Base-by-base conservation (phyloP, 2,888 invertebrate genomes). In the Ophion obscuratus region DNA sequence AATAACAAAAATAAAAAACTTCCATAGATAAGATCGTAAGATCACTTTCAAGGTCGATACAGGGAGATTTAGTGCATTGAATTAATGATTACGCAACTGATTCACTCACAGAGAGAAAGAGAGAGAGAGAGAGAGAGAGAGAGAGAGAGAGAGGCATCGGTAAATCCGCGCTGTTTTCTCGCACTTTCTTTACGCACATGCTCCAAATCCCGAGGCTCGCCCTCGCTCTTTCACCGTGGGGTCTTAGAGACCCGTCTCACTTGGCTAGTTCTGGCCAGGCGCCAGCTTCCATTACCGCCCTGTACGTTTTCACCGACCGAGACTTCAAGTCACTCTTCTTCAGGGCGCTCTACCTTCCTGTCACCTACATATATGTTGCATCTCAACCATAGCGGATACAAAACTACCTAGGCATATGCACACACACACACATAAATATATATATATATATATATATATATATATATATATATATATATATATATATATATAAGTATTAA, bases 271-370 rank as follows among this genome's bases (percentile, higher is more conserved):
- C 88, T 90, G 88, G 89, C 88, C 68, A 70, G 47, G 79, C 85
- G 89, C 89, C 90, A 89, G 87, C 81, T 78, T 81, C 89, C 88
- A 90, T 90, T 90, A 89, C 88, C 87, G 88, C 86, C 27, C 81
- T 74, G 78, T 67, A 84, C 84, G 81, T 84, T 86, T 83, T 86
- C 47, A 75, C 71, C 83, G 80, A 82, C 73, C 77, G 83, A 86
- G 86, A 87, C 62, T 79, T 81, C 47, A 79, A 87, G 84, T 84
- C 85, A 59, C 80, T 68, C 76, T 71, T 71, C 62, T 77, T 44
- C 36, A 11, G 53, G 66, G 66, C 66, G 47, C 11, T 47, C 66
- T 61, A 61, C 73, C 71, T 64, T 64, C 74, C 64, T 57, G 73
- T 57, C 81, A 75, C 66, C 61, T 68, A 70, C 80, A 79, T 57